These are phyloP conservation scores for Sicus ferrugineus DNA, from an alignment of 2,888 invertebrate species.

Conservation along the genomic window DNA sequence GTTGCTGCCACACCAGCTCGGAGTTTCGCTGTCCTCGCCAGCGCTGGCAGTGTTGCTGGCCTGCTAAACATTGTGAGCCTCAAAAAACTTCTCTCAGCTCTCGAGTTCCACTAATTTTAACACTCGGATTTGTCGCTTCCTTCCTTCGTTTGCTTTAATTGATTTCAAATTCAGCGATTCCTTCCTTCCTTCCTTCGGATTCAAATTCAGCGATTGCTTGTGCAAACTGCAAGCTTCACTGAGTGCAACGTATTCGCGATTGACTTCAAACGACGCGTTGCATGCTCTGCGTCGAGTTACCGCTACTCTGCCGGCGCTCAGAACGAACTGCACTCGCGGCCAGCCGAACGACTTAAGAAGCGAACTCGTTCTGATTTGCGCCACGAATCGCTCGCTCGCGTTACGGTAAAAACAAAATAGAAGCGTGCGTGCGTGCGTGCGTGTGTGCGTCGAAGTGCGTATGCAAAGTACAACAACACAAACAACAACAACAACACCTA, in stretches of 20 bases:
- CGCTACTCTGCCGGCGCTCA: conserved; percentile 32
- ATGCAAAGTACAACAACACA: conserved; percentile 1
- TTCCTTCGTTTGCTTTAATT: too few species aligned
- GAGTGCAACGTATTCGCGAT: conserved; percentile 1
- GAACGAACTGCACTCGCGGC: conserved; percentile 8
- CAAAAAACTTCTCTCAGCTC: not conserved
- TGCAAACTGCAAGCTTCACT: too few species aligned
- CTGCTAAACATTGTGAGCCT: not conserved
- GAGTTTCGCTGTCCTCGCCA: conserved; percentile 34
- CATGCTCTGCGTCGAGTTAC: conserved; percentile 24
- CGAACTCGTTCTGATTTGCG: conserved; percentile 46
- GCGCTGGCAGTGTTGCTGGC: conserved; percentile 35
- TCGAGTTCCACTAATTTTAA: not conserved
- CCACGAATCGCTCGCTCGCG: conserved; percentile 41
- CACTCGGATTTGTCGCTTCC: not conserved
- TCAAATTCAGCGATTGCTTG: not conserved
- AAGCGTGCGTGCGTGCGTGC: too few species aligned
- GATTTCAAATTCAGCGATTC: too few species aligned
- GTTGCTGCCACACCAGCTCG: conserved; percentile 48
- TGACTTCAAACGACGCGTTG: not conserved
- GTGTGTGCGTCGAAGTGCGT: conserved; percentile 7
- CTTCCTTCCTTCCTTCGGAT: not conserved
- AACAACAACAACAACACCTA: conserved; percentile 11
- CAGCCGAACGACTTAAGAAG: conserved; percentile 44
- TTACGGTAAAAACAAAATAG: conserved; percentile 45